Base-by-base conservation (phyloP, 2,113 vertebrate genomes). In the Cyphomyrus plagiostoma region DNA sequence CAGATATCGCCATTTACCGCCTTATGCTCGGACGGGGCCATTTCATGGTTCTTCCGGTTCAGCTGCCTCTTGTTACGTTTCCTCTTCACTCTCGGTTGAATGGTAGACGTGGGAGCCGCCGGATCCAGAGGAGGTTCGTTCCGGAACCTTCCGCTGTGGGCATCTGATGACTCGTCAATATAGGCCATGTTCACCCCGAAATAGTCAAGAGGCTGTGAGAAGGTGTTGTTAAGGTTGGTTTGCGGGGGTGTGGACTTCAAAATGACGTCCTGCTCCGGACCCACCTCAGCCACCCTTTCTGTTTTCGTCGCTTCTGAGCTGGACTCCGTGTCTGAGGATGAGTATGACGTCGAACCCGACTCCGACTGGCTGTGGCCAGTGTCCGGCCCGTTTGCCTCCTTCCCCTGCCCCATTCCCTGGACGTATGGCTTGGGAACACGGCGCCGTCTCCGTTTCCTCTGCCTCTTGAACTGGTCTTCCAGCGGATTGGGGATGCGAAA, bases 111-210 rank as follows among this genome's bases (percentile, higher is more conserved):
- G 21, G 93, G 17, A 19, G 92, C 87, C 1, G 91, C 91, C 0
- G 88, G 52, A 86, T 95, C 93, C 87, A 94, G 45, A 7, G 94
- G 92, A 19, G 94, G 93, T 89, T 95, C 95, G 53, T 93, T 53
- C 88, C 94, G 94, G 23, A 96, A 88, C 91, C 94, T 96, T 50
- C 91, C 95, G 11, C 97, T 98, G 92, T 96, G 95, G 13, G 96
- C 94, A 88, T 98, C 97, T 0, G 97, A 98, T 2, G 97, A 97
- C 93, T 98, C 97, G 0, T 98, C 97, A 13, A 98, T 98, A 91
- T 96, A 98, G 0, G 97, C 97, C 42, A 98, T 94, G 86, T 98
- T 97, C 93, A 97, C 97, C n/a, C 96, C 96, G 90, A 96, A 95
- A 93, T 96, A 97, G 91, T 98, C 97, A 91, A 98, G 91, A 62